Percentiles rank a stretch among this genome's conserved stretches.
phyloP scores from a whole-genome alignment of 2,888 invertebrate species.

The Ormyrus nitidulus region DNA sequence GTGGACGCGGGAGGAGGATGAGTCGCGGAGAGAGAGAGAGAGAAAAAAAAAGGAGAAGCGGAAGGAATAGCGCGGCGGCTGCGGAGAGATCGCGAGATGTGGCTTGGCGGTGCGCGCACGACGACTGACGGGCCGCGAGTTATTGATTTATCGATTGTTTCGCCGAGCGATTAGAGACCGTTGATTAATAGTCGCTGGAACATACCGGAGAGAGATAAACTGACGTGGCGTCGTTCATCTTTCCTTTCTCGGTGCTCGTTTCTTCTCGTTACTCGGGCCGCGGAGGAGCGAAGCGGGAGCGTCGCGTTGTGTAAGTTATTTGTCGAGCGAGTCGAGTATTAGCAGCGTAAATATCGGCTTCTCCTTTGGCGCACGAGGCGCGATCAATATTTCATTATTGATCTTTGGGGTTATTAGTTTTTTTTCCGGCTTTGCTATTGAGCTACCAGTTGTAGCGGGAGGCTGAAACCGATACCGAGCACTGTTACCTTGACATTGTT shows the following conservation, averaged over 20 bases:
- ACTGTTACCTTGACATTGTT: no score
- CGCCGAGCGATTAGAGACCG: slow-evolving; percentile 66
- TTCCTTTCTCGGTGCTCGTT: slow-evolving; percentile 42
- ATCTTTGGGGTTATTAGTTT: slow-evolving; percentile 1
- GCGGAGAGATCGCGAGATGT: not conserved
- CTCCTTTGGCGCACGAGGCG: slow-evolving; percentile 9
- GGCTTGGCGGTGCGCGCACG: not conserved
- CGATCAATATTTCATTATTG: slow-evolving; percentile 58
- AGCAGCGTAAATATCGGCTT: slow-evolving; percentile 53
- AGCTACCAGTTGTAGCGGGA: not conserved
- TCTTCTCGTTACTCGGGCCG: slow-evolving; percentile 56
- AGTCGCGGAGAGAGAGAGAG: not conserved
- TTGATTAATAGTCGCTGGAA: slow-evolving; percentile 69
- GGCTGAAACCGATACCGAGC: no score
- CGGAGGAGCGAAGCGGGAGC: slow-evolving; percentile 11
- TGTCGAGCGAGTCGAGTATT: slow-evolving; percentile 60
- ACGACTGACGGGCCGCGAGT: slow-evolving; percentile 58
- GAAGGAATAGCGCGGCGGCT: not conserved
- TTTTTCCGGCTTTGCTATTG: not conserved
- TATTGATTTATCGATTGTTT: slow-evolving; percentile 70
- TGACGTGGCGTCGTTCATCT: slow-evolving; percentile 60
- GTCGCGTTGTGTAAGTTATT: slow-evolving; percentile 65
- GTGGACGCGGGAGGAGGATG: not conserved
- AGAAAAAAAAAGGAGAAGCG: not conserved
- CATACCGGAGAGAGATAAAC: slow-evolving; percentile 55